Evolutionary conservation across 2,888 invertebrate genomes (phyloP).

Genomic region (Agrotis exclamationis): DNA sequence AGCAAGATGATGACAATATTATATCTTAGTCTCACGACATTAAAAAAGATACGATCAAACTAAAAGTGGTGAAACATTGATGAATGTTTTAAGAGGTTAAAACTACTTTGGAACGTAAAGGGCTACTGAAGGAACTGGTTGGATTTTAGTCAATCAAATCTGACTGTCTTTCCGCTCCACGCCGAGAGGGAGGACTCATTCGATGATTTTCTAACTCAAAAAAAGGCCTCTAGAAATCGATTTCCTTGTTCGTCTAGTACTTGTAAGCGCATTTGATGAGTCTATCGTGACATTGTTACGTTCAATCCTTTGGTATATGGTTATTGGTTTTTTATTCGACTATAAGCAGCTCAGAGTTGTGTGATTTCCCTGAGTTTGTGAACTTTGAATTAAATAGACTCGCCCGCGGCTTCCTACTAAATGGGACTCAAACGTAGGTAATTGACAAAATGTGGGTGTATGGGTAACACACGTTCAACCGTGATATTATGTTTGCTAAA

Average conservation of each 20-base stretch:
- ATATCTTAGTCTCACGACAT: too few species aligned
- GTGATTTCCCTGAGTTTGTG: too few species aligned
- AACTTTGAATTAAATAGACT: neutral
- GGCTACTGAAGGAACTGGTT: too few species aligned
- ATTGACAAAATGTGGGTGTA: conserved; percentile 6
- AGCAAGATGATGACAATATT: too few species aligned
- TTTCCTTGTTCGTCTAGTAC: neutral
- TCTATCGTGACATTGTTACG: neutral
- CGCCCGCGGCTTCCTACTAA: neutral
- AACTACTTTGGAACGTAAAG: too few species aligned
- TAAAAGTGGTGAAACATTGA: too few species aligned
- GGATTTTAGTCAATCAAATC: too few species aligned
- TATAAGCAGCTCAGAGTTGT: neutral
- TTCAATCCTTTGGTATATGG: neutral
- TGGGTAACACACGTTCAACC: neutral
- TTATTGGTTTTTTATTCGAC: neutral
- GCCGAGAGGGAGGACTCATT: too few species aligned
- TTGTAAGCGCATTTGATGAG: neutral
- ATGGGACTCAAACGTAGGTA: neutral
- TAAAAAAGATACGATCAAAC: too few species aligned
- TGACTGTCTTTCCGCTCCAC: too few species aligned
- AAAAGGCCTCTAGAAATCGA: neutral
- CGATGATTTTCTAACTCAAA: too few species aligned
- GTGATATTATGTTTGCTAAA: conserved; percentile 1
- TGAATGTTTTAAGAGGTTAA: too few species aligned